Evolutionary conservation across 2,888 invertebrate species (phyloP), one percentile per base, ranked within the genome.

Genomic region (Lepidocyrtoides sp.): DNA sequence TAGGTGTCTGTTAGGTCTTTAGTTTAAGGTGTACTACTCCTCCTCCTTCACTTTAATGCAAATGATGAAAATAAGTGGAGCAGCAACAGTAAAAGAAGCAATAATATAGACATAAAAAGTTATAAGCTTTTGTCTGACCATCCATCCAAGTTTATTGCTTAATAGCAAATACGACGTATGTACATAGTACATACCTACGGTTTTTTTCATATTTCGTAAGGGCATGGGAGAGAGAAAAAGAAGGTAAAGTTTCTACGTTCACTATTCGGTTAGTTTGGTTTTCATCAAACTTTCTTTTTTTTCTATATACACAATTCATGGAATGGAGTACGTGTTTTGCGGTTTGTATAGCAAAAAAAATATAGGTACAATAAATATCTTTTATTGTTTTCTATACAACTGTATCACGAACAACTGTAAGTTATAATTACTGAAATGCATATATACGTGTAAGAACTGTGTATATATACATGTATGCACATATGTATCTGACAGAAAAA

Each of bases 211-310:
- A n/a, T n/a, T n/a, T n/a, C n/a, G n/a, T n/a, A n/a, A n/a, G n/a
- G n/a, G n/a, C n/a, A n/a, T n/a, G n/a, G n/a, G n/a, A n/a, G n/a
- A n/a, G n/a, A 60, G 26, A 60, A 23, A 26, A 14, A 26, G 60
- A 60, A 60, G 26, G 14, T 23, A 8, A 10, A 60, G 8, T 60
- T 23, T 26, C 29, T 57, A 63, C 82, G 1, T 26, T 29, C 23
- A 26, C 32, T 20, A 2, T 60, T 36, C 8, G 20, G 20, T 14
- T 60, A 44, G 41, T 32, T 32, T 63, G 17, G 32, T 57, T 60
- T 81, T 54, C 81, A 41, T 63, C 44, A 75, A 44, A 69, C 66
- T 84, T 66, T 69, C 63, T 57, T 41, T 82, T 57, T 79, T n/a
- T n/a, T n/a, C 32, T 82, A 20, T 57, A 20, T 41, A n/a, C n/a